These are phyloP conservation scores for Bombus sylvicola DNA, from an alignment of 1,140 invertebrate genomes.

Conservation along the genomic window DNA sequence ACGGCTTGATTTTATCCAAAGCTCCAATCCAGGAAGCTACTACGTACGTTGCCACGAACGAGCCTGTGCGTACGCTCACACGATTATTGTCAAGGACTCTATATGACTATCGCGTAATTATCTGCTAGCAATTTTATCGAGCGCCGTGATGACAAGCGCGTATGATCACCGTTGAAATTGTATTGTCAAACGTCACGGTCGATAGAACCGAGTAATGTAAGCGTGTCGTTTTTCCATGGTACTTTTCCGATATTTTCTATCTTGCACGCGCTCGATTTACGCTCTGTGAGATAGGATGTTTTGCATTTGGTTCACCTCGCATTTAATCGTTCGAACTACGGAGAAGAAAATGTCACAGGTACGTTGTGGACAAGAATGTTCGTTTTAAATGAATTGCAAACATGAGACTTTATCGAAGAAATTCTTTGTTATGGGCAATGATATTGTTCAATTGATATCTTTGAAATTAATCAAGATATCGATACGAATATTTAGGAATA, in stretches of 20 bases:
- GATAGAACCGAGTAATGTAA: constrained; percentile 5
- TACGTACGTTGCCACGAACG: too few relatives aligned
- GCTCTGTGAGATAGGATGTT: background rate
- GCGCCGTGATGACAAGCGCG: background rate
- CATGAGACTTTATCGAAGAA: background rate
- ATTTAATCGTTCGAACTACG: background rate
- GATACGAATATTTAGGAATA: background rate
- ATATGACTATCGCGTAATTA: constrained; percentile 10
- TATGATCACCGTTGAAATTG: background rate
- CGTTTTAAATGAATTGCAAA: background rate
- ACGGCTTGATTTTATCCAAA: background rate
- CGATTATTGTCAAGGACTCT: background rate
- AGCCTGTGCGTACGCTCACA: background rate
- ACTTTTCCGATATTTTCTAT: background rate
- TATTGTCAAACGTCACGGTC: background rate
- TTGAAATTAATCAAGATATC: background rate
- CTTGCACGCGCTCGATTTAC: background rate
- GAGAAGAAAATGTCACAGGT: background rate
- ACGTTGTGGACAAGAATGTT: background rate
- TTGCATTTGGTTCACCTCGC: background rate
- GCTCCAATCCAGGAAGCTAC: background rate
- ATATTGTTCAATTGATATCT: background rate
- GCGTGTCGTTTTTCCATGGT: background rate
- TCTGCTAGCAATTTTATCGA: background rate
- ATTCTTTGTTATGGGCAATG: background rate